These are phyloP conservation scores for Nothobranchius furzeri DNA, from an alignment of 2,113 vertebrate species.

Conservation along the genomic window DNA sequence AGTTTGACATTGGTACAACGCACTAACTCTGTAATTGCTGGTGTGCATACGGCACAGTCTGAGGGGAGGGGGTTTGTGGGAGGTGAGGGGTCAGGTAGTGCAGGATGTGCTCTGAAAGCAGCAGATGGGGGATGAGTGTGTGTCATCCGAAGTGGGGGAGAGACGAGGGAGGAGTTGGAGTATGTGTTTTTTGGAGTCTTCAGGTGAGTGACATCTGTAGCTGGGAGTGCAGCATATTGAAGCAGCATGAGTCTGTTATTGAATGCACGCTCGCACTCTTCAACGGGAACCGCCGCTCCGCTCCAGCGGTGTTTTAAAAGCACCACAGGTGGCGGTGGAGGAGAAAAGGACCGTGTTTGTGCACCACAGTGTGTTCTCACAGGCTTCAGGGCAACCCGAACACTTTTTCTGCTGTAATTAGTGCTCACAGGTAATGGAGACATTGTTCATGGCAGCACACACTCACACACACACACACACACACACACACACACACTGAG, in stretches of 20 bases:
- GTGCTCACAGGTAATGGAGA: conserved; percentile 56
- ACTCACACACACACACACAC: conserved; percentile 7
- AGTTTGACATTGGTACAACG: conserved; percentile 69
- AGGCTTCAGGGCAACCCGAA: conserved; percentile 26
- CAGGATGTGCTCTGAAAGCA: conserved; percentile 34
- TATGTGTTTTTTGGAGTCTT: conserved; percentile 1
- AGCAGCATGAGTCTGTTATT: conserved; percentile 53
- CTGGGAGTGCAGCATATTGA: conserved; percentile 57
- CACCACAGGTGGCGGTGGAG: conserved; percentile 28
- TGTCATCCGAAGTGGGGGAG: conserved; percentile 16
- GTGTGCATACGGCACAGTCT: conserved; percentile 37
- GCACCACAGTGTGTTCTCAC: not conserved
- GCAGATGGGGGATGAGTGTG: conserved; percentile 28
- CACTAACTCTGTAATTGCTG: conserved; percentile 66
- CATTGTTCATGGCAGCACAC: conserved; percentile 23
- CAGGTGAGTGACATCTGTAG: conserved; percentile 51
- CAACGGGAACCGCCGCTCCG: conserved; percentile 41
- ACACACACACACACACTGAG: conserved; percentile 24
- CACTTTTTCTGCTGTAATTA: conserved; percentile 52
- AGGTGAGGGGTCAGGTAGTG: conserved; percentile 15
- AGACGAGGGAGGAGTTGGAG: not conserved
- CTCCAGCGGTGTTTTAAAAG: conserved; percentile 24
- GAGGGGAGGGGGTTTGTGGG: conserved; percentile 33
- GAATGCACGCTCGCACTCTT: conserved; percentile 6
- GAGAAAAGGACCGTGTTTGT: conserved; percentile 7